phyloP scores from a whole-genome alignment of 1,140 invertebrate species.

The Pseudoatta argentina region DNA sequence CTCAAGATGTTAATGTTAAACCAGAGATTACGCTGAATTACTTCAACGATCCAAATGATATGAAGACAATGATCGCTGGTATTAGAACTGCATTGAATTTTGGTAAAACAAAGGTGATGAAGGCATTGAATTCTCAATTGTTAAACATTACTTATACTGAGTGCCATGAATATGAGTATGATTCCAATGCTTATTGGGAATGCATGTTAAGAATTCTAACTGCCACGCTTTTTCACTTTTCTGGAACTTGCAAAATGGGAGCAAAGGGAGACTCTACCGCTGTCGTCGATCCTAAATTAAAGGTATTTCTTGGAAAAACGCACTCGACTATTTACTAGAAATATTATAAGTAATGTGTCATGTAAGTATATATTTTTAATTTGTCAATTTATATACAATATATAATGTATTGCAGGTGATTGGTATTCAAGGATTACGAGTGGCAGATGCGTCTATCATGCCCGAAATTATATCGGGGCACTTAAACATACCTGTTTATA shows the following conservation, averaged over 20 bases:
- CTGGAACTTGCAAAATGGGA: conserved; percentile 34
- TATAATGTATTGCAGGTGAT: background rate
- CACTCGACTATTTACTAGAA: background rate
- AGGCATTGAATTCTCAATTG: background rate
- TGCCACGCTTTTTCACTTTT: background rate
- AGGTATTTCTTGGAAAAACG: background rate
- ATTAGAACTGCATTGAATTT: background rate
- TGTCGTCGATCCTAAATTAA: conserved; percentile 12
- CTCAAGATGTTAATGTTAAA: background rate
- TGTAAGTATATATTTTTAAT: background rate
- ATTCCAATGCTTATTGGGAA: conserved; percentile 13
- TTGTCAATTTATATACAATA: background rate
- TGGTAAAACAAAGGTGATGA: background rate
- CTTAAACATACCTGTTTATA: background rate
- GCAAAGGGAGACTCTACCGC: background rate
- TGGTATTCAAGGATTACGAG: background rate
- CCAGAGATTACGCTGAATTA: background rate
- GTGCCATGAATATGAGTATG: background rate
- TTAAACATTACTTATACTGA: background rate
- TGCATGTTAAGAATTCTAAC: background rate
- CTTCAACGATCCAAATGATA: background rate
- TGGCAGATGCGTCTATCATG: conserved; percentile 5
- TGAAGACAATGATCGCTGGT: background rate
- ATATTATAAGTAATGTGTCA: background rate
- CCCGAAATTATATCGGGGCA: background rate